Base-by-base conservation (phyloP, 2,888 invertebrate species). In the Yponomeuta cagnagella region DNA sequence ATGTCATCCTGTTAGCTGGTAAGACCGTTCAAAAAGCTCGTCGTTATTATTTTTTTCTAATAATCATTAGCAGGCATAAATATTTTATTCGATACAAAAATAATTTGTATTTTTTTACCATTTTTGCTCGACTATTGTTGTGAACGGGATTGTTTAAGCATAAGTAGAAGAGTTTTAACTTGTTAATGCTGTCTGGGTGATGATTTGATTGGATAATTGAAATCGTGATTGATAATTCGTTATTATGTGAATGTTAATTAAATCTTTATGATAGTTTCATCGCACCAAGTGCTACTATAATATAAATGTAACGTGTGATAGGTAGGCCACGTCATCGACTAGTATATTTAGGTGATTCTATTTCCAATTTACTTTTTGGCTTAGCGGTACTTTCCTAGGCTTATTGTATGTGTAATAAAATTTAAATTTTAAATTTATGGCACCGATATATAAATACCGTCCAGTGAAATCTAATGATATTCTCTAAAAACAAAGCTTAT, bases 201-300 rank as follows among this genome's bases (percentile, higher is more conserved):
- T 68, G 48, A 48, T 68, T 43, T 67, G 5, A 68, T 68, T 48
- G 15, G 31, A 80, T 80, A 81, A 75, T 80, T 82, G 77, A 76
- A 80, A 81, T 85, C 87, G 84, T 85, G 86, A 86, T 88, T 82
- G 79, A 82, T 80, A 78, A 80, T 85, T 86, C 88, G 83, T 87
- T 83, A 88, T 84, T 78, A 79, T 75, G 82, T 83, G 77, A 82
- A 84, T 82, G 81, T 85, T 82, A 78, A 77, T 75, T 77, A 77
- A 79, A 76, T 76, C 76, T 79, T 79, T 80, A 79, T 82, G 73
- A 78, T 85, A 80, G 79, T 82, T 77, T 81, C 82, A 80, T 81
- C 82, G 90, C 90, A 90, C 90, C 84, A 90, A 90, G 90, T 91
- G 90, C 90, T 80, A 79, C 79, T 82, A 80, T 83, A 79, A 81